A percentile compares a stretch with the other conserved stretches of the same genome.
Evolutionary conservation across 2,888 invertebrate species (phyloP).

Genomic region (Pedicia rivosa): DNA sequence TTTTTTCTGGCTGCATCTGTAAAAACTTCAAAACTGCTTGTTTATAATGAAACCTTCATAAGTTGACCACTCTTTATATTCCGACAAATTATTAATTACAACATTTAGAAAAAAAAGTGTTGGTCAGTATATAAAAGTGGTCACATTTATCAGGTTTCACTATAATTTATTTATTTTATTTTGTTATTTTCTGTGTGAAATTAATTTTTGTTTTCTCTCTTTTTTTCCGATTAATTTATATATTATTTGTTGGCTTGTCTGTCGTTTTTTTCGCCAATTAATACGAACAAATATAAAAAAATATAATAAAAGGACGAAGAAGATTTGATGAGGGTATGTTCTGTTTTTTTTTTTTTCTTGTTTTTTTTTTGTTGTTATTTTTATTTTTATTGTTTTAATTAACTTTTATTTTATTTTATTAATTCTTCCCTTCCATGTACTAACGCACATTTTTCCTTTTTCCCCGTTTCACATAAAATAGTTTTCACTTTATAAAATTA

Average conservation of each 20-base stretch:
- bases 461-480: slow-evolving; percentile 14
- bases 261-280: too few relatives aligned
- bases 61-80: slow-evolving; percentile 1
- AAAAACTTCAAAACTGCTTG: background rate
- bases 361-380: slow-evolving; percentile 4
- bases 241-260: slow-evolving; percentile 10
- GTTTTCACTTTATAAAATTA: slow-evolving; percentile 38
- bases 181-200: slow-evolving; percentile 2
- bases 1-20: background rate
- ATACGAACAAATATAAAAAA: too few relatives aligned
- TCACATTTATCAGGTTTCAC: slow-evolving; percentile 2
- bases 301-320: slow-evolving; percentile 59
- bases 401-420: slow-evolving; percentile 15
- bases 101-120: too few relatives aligned
- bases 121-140: slow-evolving; percentile 1
- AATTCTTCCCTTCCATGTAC: too few relatives aligned
- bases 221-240: slow-evolving; percentile 11
- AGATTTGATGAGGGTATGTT: slow-evolving; percentile 57
- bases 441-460: slow-evolving; percentile 23
- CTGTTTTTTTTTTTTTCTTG: slow-evolving; percentile 1
- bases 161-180: background rate
- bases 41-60: slow-evolving; percentile 5
- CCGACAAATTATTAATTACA: too few relatives aligned
- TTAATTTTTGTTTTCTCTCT: slow-evolving; percentile 11
- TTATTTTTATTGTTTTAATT: slow-evolving; percentile 9